Base-by-base conservation (phyloP, 2,888 invertebrate genomes). In the Drosophila pseudotalamancana region DNA sequence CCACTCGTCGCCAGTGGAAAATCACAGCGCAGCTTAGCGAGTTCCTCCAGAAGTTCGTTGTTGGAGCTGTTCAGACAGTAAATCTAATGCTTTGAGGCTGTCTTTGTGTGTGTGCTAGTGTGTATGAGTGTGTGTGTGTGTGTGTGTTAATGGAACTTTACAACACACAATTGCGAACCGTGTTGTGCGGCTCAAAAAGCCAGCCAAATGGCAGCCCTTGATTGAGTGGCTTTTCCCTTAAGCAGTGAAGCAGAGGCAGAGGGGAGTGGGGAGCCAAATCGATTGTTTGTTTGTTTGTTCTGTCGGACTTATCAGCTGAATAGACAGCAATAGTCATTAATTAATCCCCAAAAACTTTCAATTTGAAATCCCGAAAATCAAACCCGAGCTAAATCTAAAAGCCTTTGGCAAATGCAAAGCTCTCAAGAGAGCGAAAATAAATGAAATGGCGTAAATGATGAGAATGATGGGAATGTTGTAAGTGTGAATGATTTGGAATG, bases 1-100 rank as follows among this genome's bases (percentile, higher is more conserved):
- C 59, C 64, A 57, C 77, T 64, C 54, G 53, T 48, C 50, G 60
- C 49, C 67, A 60, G 64, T 55, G 46, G 50, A 57, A 77, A 83
- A 83, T 79, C 84, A 73, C 72, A 59, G 69, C 62, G 66, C 70
- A 70, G 83, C 79, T 80, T 83, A 72, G 63, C 48, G 80, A 86
- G 32, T 60, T 67, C 62, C 63, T 72, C 40, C 64, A 53, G 50
- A 51, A 39, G 61, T 68, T 57, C 46, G 29, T 16, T 16, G 42
- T 19, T 43, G 25, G 18, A 40, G 37, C 23, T 34, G 65, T 54
- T 40, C 50, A 42, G 48, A 53, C 67, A 59, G 48, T 68, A 73
- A 68, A 71, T 68, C 71, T 68, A 61, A 67, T 49, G 72, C 35
- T 66, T 48, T 25, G 48, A 16, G 25, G 8, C 35, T 14, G 21